Conservation (phyloP, 2,888 invertebrate species). For the Pteria penguin region DNA sequence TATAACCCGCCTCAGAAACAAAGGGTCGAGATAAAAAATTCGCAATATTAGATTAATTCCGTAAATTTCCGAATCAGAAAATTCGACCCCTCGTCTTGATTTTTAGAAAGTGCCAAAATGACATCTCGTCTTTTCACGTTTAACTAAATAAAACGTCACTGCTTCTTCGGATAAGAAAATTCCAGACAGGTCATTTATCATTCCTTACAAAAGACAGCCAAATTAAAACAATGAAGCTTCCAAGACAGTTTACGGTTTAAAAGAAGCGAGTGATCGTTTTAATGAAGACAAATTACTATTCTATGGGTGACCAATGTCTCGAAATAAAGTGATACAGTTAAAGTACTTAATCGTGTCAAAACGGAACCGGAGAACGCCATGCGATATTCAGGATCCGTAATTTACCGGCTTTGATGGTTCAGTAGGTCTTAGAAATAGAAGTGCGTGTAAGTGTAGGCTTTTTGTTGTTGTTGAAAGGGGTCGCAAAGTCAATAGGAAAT, state of each 20-base stretch:
- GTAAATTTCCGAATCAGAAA: not conserved
- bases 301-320: not conserved
- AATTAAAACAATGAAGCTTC: not conserved
- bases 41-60: not conserved
- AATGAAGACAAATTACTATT: constrained; percentile 3
- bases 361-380: no score
- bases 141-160: not conserved
- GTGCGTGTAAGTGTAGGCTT: no score
- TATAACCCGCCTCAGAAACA: not conserved
- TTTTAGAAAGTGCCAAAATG: not conserved
- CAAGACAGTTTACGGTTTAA: not conserved
- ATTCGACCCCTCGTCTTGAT: not conserved
- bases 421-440: no score
- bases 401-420: no score
- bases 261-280: not conserved
- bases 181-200: not conserved
- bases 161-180: not conserved
- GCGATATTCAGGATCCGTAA: no score
- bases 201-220: not conserved
- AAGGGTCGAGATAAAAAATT: not conserved
- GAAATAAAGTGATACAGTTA: not conserved
- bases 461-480: no score
- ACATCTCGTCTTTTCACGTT: not conserved
- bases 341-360: not conserved
- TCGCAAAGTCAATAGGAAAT: no score